A percentile compares a stretch with the other conserved stretches of the same genome.
Evolutionary conservation across 1,140 invertebrate genomes (phyloP).

Genomic region (Panagrolaimus sp.): DNA sequence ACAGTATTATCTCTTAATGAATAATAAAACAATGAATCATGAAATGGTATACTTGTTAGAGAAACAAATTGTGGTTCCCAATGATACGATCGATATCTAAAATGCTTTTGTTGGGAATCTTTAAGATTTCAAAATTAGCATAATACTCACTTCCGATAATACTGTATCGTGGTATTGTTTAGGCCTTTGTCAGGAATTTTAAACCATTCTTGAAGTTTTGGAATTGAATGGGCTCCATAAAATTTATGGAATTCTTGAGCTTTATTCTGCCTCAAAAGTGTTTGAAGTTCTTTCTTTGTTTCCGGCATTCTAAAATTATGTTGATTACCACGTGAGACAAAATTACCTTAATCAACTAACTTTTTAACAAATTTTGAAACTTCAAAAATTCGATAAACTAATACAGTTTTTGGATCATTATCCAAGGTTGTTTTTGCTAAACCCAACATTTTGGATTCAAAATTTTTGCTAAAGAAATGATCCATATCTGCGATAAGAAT

Average conservation of each 20-base stretch:
- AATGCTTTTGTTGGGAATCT: neutral
- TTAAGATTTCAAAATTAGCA: too few species aligned
- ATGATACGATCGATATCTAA: constrained; percentile 20
- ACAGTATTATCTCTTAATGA: constrained; percentile 23
- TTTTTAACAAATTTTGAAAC: constrained; percentile 5
- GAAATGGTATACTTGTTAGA: constrained; percentile 20
- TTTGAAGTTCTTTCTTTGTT: constrained; percentile 9
- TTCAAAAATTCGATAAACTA: constrained; percentile 31
- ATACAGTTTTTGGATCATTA: constrained; percentile 20
- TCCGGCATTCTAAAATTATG: neutral
- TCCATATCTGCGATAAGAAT: constrained; percentile 29
- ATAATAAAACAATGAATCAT: constrained; percentile 22
- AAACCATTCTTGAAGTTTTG: constrained; percentile 15
- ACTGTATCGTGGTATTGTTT: neutral
- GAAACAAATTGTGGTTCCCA: constrained; percentile 29
- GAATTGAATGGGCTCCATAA: constrained; percentile 1
- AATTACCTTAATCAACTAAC: neutral
- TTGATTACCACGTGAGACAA: neutral
- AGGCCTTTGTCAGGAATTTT: neutral
- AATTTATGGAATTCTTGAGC: constrained; percentile 29
- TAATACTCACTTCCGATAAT: neutral
- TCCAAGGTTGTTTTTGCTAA: constrained; percentile 16
- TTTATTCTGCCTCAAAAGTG: neutral
- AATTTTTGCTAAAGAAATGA: constrained; percentile 24
- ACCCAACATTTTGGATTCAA: constrained; percentile 23